Conservation (phyloP, 2,888 invertebrate species). For the Synanthedon myopaeformis region DNA sequence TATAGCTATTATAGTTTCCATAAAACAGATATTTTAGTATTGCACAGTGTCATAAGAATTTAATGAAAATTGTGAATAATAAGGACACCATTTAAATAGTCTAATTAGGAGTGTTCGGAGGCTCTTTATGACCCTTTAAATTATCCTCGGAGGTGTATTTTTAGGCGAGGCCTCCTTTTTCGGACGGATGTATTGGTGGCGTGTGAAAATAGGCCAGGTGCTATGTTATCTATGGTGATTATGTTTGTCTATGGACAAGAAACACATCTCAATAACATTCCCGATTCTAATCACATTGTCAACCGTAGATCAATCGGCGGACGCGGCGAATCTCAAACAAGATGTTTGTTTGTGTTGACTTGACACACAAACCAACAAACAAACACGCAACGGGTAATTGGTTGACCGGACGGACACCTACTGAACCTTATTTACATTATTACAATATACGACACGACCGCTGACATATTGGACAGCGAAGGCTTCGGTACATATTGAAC, state of each 20-base stretch:
- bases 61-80: too few species aligned
- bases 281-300: background rate
- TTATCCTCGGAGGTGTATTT: conserved; percentile 4
- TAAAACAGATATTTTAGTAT: too few species aligned
- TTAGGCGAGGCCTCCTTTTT: background rate
- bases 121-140: conserved; percentile 5
- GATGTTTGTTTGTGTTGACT: background rate
- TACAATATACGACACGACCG: too few species aligned
- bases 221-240: too few species aligned
- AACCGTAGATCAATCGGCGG: background rate
- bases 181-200: too few species aligned
- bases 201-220: too few species aligned
- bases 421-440: background rate
- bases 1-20: too few species aligned
- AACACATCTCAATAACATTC: too few species aligned
- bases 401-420: conserved; percentile 11
- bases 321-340: background rate
- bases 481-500: too few species aligned
- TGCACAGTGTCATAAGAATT: too few species aligned
- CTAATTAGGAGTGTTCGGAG: conserved; percentile 9
- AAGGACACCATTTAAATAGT: conserved; percentile 10
- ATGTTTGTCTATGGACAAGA: too few species aligned
- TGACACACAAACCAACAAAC: conserved; percentile 4
- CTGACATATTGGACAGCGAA: too few species aligned
- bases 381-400: conserved; percentile 11